A percentile compares a stretch with the other conserved stretches of the same genome.
These are phyloP conservation scores for Clarias pachynema DNA, from an alignment of 2,797 vertebrate genomes.

Conservation along the genomic window DNA sequence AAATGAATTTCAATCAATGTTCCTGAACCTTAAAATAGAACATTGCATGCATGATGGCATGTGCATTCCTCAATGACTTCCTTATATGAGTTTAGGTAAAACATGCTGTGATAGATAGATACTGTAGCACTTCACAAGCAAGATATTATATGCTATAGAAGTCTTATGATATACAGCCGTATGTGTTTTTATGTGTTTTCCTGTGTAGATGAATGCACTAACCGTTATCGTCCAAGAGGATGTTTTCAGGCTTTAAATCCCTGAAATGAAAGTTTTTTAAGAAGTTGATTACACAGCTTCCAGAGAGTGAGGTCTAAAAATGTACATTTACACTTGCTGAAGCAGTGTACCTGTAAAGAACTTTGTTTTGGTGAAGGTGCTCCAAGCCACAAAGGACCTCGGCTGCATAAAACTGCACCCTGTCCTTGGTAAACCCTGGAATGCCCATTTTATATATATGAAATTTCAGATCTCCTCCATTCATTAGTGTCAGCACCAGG, in stretches of 20 bases:
- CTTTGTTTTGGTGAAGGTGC: conserved; percentile 80
- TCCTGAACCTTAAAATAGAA: conserved; percentile 14
- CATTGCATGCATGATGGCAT: too few relatives aligned
- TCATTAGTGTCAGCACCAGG: conserved; percentile 86
- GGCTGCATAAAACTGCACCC: conserved; percentile 81
- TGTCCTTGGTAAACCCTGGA: conserved; percentile 69
- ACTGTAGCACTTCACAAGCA: not conserved
- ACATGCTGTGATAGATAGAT: not conserved
- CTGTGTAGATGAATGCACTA: conserved; percentile 35
- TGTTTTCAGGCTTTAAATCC: conserved; percentile 97
- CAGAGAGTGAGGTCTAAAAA: not conserved
- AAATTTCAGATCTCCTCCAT: conserved; percentile 83
- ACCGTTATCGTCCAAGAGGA: conserved; percentile 85
- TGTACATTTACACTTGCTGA: not conserved
- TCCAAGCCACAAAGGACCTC: conserved; percentile 84
- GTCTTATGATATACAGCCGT: too few relatives aligned
- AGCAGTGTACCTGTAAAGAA: conserved; percentile 79
- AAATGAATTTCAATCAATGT: not conserved
- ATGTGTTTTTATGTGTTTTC: not conserved
- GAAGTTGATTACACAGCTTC: conserved; percentile 23
- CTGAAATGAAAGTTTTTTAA: conserved; percentile 67
- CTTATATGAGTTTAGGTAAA: conserved; percentile 10
- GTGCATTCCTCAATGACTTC: conserved; percentile 8
- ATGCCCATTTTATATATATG: conserved; percentile 84
- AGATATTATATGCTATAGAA: not conserved